These are phyloP conservation scores for Dexiosoma caninum DNA, from an alignment of 2,888 invertebrate genomes.

Conservation along the genomic window DNA sequence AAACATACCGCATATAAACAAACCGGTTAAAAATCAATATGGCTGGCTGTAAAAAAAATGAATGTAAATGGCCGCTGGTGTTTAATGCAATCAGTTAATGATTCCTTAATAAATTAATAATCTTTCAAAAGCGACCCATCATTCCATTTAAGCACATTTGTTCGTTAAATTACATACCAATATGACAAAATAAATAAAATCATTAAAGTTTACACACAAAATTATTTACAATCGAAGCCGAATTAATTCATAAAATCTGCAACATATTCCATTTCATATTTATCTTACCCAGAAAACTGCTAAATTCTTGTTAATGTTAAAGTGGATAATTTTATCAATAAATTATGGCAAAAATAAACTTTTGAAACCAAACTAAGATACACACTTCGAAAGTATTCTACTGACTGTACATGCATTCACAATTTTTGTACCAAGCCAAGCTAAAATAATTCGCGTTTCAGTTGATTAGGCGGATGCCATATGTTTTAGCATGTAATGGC, in stretches of 20 bases:
- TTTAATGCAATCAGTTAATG: neutral
- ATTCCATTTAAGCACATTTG: too few species aligned
- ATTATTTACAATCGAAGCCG: too few species aligned
- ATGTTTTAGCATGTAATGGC: slow-evolving; percentile 12
- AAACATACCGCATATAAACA: neutral
- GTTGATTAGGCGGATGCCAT: slow-evolving; percentile 37
- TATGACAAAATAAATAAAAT: too few species aligned
- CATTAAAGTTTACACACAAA: too few species aligned
- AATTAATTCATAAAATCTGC: too few species aligned
- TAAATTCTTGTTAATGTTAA: too few species aligned
- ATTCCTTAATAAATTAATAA: neutral
- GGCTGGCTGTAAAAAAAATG: slow-evolving; percentile 31
- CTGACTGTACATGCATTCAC: slow-evolving; percentile 63
- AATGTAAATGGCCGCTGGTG: slow-evolving; percentile 6
- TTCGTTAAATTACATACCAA: too few species aligned
- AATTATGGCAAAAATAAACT: neutral
- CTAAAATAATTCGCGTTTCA: slow-evolving; percentile 37
- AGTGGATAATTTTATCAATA: too few species aligned
- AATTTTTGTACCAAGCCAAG: slow-evolving; percentile 56
- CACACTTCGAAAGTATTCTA: slow-evolving; percentile 56
- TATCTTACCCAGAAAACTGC: too few species aligned
- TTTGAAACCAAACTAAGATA: slow-evolving; percentile 28
- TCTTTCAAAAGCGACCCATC: neutral
- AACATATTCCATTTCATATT: too few species aligned
- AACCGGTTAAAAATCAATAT: slow-evolving; percentile 64